A percentile compares a stretch with the other conserved stretches of the same genome.
Evolutionary conservation across 2,888 invertebrate species (phyloP).

Genomic region (Blera fallax): DNA sequence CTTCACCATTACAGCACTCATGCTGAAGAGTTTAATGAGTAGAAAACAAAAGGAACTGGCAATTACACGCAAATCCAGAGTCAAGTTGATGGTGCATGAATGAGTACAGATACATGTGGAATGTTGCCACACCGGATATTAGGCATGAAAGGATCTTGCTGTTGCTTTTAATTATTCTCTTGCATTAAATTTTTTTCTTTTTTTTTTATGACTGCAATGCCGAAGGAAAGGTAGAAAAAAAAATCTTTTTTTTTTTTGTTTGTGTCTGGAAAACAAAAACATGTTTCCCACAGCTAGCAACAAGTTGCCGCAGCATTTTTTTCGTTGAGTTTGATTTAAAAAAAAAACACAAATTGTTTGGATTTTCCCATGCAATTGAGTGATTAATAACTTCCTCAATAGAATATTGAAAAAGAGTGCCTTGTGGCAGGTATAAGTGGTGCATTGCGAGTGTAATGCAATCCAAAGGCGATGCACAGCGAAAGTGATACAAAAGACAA

Average conservation of each 20-base stretch:
- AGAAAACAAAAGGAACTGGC: conserved; percentile 43
- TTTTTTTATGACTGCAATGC: background rate
- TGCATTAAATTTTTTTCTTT: background rate
- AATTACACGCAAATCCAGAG: conserved; percentile 41
- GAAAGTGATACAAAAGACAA: conserved; percentile 29
- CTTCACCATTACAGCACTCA: background rate
- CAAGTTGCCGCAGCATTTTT: conserved; percentile 32
- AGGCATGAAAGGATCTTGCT: conserved; percentile 45
- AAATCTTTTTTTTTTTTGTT: background rate
- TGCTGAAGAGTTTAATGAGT: conserved; percentile 52
- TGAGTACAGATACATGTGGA: background rate
- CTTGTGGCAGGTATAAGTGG: background rate
- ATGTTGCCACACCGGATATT: conserved; percentile 49
- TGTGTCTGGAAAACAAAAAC: background rate
- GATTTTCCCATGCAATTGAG: conserved; percentile 57
- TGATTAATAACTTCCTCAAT: conserved; percentile 63
- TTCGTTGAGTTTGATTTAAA: conserved; percentile 8
- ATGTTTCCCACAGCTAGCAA: conserved; percentile 43
- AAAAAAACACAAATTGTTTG: conserved; percentile 27
- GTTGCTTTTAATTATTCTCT: conserved; percentile 30
- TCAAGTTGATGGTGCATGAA: conserved; percentile 43
- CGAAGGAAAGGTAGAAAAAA: background rate
- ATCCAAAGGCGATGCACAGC: background rate
- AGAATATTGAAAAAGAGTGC: conserved; percentile 10
- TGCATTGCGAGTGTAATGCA: background rate